phyloP scores from a whole-genome alignment of 2,797 vertebrate species.

The Hippocampus kuda region DNA sequence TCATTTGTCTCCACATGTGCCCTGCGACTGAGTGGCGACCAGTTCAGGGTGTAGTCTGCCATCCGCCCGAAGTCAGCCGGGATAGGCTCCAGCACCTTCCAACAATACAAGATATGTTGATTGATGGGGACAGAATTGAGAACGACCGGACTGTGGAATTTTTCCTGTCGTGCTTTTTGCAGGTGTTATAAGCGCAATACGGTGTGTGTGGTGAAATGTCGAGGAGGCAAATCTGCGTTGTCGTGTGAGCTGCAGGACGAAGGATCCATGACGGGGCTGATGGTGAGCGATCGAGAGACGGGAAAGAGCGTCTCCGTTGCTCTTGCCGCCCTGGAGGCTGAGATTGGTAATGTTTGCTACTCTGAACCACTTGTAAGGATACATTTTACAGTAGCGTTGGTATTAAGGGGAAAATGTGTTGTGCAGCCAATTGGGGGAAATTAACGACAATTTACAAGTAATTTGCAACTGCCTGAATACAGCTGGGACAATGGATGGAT shows the following conservation, averaged over 20 bases:
- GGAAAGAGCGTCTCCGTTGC: constrained; percentile 46
- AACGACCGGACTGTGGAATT: neutral
- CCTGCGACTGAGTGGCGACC: too few relatives aligned
- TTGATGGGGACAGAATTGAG: neutral
- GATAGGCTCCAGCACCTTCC: too few relatives aligned
- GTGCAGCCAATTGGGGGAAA: too few relatives aligned
- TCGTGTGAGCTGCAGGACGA: constrained; percentile 39
- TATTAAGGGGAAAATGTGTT: too few relatives aligned
- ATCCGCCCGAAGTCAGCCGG: too few relatives aligned
- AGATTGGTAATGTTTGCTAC: constrained; percentile 28
- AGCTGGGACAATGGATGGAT: too few relatives aligned
- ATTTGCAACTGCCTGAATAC: too few relatives aligned
- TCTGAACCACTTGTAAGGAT: constrained; percentile 29
- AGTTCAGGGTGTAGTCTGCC: too few relatives aligned
- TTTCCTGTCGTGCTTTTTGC: neutral
- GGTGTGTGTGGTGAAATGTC: constrained; percentile 49
- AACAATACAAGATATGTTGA: too few relatives aligned
- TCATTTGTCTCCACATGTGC: too few relatives aligned
- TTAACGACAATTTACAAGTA: too few relatives aligned
- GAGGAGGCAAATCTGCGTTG: constrained; percentile 20
- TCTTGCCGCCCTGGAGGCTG: constrained; percentile 26
- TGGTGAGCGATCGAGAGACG: constrained; percentile 49
- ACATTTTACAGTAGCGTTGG: too few relatives aligned
- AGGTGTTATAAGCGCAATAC: constrained; percentile 49
- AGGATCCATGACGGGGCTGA: constrained; percentile 50